Conservation (phyloP, 2,113 vertebrate species). For the Camelus bactrianus region DNA sequence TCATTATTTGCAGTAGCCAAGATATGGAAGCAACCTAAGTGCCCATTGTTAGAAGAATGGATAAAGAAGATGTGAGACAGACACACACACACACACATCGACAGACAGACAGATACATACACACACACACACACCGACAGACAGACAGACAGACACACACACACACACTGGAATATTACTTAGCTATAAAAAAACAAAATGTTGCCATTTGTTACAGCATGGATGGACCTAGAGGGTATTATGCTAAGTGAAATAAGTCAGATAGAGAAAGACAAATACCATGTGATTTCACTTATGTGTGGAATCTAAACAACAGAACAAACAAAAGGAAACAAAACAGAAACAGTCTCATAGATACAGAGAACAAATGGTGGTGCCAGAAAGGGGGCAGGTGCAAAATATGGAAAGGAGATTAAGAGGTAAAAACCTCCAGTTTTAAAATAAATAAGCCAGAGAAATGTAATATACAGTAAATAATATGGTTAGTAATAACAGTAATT, state of each 20-base stretch:
- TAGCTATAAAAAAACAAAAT: too few species aligned
- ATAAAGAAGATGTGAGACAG: too few species aligned
- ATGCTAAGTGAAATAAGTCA: neutral
- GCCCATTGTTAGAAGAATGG: too few species aligned
- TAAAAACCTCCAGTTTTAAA: neutral
- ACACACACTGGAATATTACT: too few species aligned
- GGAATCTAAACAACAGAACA: neutral
- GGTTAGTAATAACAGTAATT: neutral
- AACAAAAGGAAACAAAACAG: neutral
- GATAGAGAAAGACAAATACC: neutral
- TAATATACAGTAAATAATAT: neutral
- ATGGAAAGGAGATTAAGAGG: too few species aligned
- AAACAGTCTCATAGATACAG: neutral
- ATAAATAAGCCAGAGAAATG: neutral
- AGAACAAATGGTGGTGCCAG: neutral
- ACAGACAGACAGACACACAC: too few species aligned
- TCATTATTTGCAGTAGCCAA: too few species aligned
- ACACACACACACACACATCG: too few species aligned
- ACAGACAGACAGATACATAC: too few species aligned
- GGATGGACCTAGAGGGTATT: neutral
- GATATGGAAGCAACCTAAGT: too few species aligned
- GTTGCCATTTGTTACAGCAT: too few species aligned
- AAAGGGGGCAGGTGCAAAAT: neutral
- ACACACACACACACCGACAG: too few species aligned
- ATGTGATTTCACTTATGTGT: neutral